Base-by-base conservation (phyloP, 1,140 invertebrate species). In the Formica selysi region DNA sequence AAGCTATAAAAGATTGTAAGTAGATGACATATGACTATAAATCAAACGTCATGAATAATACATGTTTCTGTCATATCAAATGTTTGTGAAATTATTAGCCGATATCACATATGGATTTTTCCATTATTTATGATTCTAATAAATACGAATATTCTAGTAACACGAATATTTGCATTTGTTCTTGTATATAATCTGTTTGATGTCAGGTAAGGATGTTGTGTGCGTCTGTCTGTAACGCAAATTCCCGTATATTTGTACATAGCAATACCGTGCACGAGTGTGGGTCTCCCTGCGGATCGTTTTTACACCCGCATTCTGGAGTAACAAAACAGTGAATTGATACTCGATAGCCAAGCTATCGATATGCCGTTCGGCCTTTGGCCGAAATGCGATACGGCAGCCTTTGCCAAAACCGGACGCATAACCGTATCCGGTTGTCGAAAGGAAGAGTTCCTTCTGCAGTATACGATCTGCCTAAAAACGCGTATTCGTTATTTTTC, bases 241-340 rank as follows among this genome's bases (percentile, higher is more conserved):
- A 76, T 76, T 32, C 36, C n/a, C 36, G 22, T 22, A 59, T 29
- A 74, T 36, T 22, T 10, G 51, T 11, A n/a, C 22, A 54, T 10
- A 0, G 2, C 16, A 41, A 0, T 38, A 13, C 41, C 19, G 38
- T 44, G 19, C 10, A 26, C 41, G 29, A 32, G n/a, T 59, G 54
- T n/a, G 26, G 13, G 8, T 73, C 44, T 38, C 16, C 3, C 22
- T 16, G 6, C 68, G n/a, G 78, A 57, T 80, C 68, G 67, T 83
- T 83, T 83, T 83, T 83, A 61, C 68, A 61, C 54, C 5, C 26
- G 65, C 54, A 59, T 61, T 74, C 68, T 74, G 26, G 26, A 73
- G 38, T 41, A 73, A 73, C 79, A 54, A 48, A 83, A 83, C 61
- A 67, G 87, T 87, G 81, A 88, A 87, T 88, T 70, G 44, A 81